Evolutionary conservation across 2,113 vertebrate species (phyloP).

Genomic region (Python bivittatus): DNA sequence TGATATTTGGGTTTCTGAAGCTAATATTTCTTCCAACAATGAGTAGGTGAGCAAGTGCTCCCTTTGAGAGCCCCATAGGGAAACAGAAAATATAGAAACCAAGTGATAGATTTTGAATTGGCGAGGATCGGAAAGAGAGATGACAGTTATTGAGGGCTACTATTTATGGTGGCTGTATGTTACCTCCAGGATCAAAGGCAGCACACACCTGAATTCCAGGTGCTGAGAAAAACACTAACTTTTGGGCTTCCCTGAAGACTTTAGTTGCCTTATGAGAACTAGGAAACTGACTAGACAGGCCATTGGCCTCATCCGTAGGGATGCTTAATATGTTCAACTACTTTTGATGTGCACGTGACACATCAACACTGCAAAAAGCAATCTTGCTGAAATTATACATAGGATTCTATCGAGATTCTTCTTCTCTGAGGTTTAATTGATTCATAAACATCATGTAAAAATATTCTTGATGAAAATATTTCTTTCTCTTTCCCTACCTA

Average conservation of each 20-base stretch:
- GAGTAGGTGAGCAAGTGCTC: neutral
- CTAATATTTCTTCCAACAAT: too few species aligned
- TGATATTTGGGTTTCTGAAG: neutral
- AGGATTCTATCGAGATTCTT: neutral
- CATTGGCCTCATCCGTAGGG: neutral
- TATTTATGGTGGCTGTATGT: neutral
- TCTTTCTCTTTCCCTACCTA: too few species aligned
- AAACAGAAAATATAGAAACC: neutral
- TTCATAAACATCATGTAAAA: neutral
- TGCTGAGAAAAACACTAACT: neutral
- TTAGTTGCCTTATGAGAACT: neutral
- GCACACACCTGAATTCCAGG: neutral
- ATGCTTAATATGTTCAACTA: neutral
- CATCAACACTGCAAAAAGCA: neutral
- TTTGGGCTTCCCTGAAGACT: neutral
- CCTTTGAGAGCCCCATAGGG: neutral
- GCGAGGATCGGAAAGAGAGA: neutral
- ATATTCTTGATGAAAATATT: neutral
- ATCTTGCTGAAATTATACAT: neutral
- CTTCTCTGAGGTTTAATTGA: neutral
- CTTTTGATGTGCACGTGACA: neutral
- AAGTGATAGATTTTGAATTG: neutral
- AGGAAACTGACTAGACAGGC: neutral
- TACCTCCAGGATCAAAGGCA: neutral
- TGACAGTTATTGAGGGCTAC: neutral